A percentile compares a stretch with the other conserved stretches of the same genome.
Evolutionary conservation across 2,888 invertebrate genomes (phyloP).

Genomic region (Hypomecis punctinalis): DNA sequence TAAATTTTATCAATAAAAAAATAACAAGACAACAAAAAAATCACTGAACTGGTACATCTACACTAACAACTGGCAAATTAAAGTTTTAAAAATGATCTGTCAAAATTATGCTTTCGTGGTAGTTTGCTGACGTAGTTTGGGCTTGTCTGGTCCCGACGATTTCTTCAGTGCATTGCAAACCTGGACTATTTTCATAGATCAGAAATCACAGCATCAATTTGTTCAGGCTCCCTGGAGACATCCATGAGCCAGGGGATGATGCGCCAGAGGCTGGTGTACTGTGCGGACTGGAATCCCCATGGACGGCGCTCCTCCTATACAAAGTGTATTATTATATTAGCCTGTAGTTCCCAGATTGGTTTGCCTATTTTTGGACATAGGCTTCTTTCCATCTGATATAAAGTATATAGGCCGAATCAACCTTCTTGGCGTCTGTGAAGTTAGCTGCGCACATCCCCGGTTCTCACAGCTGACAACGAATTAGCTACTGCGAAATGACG

Average conservation of each 20-base stretch:
- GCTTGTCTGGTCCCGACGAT: not conserved
- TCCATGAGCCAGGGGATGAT: conserved; percentile 69
- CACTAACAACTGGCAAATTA: too few species aligned
- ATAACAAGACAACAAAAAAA: not conserved
- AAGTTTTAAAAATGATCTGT: not conserved
- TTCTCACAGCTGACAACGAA: too few species aligned
- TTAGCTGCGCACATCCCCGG: too few species aligned
- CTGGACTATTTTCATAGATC: conserved; percentile 46
- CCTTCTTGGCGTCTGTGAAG: too few species aligned
- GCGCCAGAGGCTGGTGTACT: conserved; percentile 73
- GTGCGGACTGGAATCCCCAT: conserved; percentile 66
- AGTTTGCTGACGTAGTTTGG: too few species aligned
- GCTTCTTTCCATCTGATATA: too few species aligned
- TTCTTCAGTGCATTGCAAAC: not conserved
- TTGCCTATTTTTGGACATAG: too few species aligned
- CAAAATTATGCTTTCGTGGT: not conserved
- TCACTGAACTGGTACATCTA: not conserved
- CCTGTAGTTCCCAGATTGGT: too few species aligned
- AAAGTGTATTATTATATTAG: too few species aligned
- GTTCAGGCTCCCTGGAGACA: conserved; percentile 61
- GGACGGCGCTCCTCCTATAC: conserved; percentile 72
- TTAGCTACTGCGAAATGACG: too few species aligned
- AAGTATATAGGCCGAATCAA: too few species aligned
- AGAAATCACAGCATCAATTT: conserved; percentile 49
- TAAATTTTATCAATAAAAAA: not conserved